A percentile compares a stretch with the other conserved stretches of the same genome.
phyloP scores from a whole-genome alignment of 2,888 invertebrate genomes.

The Cordilura impudica region DNA sequence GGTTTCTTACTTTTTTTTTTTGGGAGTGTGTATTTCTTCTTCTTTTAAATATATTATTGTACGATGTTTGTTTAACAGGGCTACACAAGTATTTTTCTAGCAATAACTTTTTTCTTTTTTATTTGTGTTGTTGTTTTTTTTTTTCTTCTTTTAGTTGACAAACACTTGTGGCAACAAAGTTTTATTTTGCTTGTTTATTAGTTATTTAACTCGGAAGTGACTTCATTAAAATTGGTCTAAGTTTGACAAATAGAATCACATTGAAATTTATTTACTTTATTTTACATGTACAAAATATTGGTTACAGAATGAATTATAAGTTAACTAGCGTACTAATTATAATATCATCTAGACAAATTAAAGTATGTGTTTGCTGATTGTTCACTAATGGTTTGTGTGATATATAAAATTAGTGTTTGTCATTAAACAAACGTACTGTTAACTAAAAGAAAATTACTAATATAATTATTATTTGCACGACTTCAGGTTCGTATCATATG shows the following conservation, averaged over 20 bases:
- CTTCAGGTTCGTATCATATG: too few relatives aligned
- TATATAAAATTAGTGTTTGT: too few relatives aligned
- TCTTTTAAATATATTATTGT: conserved; percentile 45
- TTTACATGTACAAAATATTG: too few relatives aligned
- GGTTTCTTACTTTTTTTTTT: conserved; percentile 22
- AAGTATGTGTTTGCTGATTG: too few relatives aligned
- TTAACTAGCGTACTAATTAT: too few relatives aligned
- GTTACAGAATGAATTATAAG: too few relatives aligned
- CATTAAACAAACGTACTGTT: too few relatives aligned
- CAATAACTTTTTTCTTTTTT: conserved; percentile 71
- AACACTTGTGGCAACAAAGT: conserved; percentile 72
- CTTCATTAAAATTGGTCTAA: conserved; percentile 55
- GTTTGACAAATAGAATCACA: conserved; percentile 73
- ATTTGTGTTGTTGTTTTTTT: conserved; percentile 4
- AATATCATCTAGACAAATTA: too few relatives aligned
- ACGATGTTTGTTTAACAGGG: conserved; percentile 48
- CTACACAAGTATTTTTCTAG: conserved; percentile 60
- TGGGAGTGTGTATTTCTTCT: conserved; percentile 39
- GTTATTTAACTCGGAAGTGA: conserved; percentile 65
- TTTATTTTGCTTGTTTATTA: conserved; percentile 68
- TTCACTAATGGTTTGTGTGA: too few relatives aligned
- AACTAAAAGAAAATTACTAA: too few relatives aligned
- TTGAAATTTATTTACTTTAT: too few relatives aligned
- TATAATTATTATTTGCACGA: too few relatives aligned
- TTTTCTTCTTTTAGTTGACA: conserved; percentile 58